Conservation (phyloP, 2,797 vertebrate species). For the Typhlichthys eigenmanni region DNA sequence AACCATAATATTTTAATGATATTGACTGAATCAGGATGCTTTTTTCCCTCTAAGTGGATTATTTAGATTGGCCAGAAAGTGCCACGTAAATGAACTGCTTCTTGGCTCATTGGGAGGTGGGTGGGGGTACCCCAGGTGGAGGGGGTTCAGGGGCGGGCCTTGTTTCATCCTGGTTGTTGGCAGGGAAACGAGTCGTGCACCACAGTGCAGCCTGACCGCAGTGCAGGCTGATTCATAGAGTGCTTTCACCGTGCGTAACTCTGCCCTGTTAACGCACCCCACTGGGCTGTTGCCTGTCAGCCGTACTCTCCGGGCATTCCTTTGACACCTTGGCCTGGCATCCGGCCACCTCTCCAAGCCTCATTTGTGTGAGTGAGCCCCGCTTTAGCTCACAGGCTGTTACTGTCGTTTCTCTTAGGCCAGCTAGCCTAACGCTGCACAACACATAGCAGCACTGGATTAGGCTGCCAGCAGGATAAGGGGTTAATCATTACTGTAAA, state of each 20-base stretch:
- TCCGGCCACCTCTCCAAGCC: conserved; percentile 30
- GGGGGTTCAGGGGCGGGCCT: conserved; percentile 10
- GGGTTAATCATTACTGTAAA: conserved; percentile 46
- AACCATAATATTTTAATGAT: conserved; percentile 62
- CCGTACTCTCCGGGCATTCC: conserved; percentile 32
- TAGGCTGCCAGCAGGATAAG: conserved; percentile 6
- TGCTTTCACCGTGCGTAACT: conserved; percentile 39
- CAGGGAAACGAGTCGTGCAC: conserved; percentile 36
- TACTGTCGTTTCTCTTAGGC: conserved; percentile 45
- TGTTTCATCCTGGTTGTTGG: conserved; percentile 46
- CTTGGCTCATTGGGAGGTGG: conserved; percentile 1
- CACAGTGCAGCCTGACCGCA: conserved; percentile 26
- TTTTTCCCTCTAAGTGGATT: conserved; percentile 42
- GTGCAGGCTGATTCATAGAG: conserved; percentile 38
- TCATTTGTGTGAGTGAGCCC: conserved; percentile 4
- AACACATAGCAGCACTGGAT: conserved; percentile 32
- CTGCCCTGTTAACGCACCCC: conserved; percentile 28
- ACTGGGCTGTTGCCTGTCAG: conserved; percentile 38
- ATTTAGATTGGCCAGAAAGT: conserved; percentile 35
- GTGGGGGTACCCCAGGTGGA: background rate
- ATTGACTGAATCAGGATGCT: conserved; percentile 57
- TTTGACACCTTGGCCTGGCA: conserved; percentile 26
- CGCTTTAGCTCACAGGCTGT: conserved; percentile 31
- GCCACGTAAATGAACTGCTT: conserved; percentile 4
- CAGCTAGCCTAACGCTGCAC: conserved; percentile 44